Conservation (phyloP, 2,888 invertebrate species). For the Automeris io region DNA sequence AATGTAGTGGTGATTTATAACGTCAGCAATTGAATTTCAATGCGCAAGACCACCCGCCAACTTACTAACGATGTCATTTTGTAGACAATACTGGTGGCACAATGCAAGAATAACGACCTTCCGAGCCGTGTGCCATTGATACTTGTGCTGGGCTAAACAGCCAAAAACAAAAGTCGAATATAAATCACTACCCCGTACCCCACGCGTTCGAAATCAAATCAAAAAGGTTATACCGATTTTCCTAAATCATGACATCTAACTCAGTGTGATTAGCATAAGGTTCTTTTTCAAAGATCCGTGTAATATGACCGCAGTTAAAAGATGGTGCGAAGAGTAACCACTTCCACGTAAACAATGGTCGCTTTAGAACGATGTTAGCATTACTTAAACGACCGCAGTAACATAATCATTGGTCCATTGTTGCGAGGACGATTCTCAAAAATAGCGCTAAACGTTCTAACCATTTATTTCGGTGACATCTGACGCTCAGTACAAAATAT, state of each 20-base stretch:
- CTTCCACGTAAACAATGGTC: constrained; percentile 66
- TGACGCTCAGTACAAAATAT: constrained; percentile 60
- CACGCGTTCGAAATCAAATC: constrained; percentile 46
- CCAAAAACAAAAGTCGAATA: constrained; percentile 73
- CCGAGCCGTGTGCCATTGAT: constrained; percentile 59
- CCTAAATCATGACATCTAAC: neutral
- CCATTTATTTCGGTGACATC: constrained; percentile 42
- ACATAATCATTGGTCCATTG: constrained; percentile 66
- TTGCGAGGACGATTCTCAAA: constrained; percentile 49
- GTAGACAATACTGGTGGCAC: constrained; percentile 65
- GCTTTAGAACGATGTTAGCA: constrained; percentile 54
- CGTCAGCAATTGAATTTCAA: constrained; percentile 68
- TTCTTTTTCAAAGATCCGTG: neutral
- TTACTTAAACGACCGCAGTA: constrained; percentile 56
- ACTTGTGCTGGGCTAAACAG: constrained; percentile 60
- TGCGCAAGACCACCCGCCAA: constrained; percentile 68
- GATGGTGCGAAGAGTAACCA: constrained; percentile 33
- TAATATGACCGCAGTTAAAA: neutral
- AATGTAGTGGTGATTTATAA: constrained; percentile 59
- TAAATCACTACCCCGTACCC: constrained; percentile 64
- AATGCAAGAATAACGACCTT: constrained; percentile 73
- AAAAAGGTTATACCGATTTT: constrained; percentile 20
- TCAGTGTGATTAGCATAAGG: neutral
- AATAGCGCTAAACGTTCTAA: constrained; percentile 47
- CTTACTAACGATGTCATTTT: constrained; percentile 71